Conservation (phyloP, 2,888 invertebrate genomes). For the Troglohyphantes excavatus region DNA sequence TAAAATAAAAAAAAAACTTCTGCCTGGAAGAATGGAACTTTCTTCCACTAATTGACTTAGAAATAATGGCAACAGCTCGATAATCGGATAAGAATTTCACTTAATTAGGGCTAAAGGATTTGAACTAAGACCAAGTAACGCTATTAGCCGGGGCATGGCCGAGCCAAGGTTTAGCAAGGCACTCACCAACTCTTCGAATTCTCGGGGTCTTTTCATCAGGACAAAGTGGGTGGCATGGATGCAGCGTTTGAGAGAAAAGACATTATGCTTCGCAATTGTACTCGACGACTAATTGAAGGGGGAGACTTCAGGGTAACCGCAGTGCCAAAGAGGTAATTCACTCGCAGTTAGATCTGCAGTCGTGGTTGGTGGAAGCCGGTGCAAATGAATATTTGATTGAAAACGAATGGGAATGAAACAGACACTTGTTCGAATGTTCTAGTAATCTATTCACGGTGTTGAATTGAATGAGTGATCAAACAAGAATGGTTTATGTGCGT, state of each 20-base stretch:
- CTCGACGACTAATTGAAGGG: slow-evolving; percentile 17
- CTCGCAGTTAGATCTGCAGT: neutral
- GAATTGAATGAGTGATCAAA: no score
- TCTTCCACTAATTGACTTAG: slow-evolving; percentile 59
- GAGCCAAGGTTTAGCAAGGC: slow-evolving; percentile 29
- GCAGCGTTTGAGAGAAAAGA: neutral
- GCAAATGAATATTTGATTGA: neutral
- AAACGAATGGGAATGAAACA: no score
- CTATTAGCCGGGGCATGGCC: slow-evolving; percentile 29
- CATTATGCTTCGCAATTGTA: neutral
- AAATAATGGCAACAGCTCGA: slow-evolving; percentile 70
- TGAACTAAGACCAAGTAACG: slow-evolving; percentile 61
- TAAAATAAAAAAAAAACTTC: neutral
- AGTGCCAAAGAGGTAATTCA: neutral
- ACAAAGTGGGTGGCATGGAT: neutral
- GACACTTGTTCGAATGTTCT: no score
- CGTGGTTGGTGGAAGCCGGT: neutral
- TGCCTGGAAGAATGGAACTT: slow-evolving; percentile 36
- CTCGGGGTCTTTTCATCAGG: neutral
- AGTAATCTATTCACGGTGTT: no score
- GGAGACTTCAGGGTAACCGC: slow-evolving; percentile 1
- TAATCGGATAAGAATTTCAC: slow-evolving; percentile 74
- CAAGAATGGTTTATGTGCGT: no score
- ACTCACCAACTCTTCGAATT: neutral
- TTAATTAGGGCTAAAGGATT: slow-evolving; percentile 72